Evolutionary conservation across 2,888 invertebrate genomes (phyloP).

Genomic region (Cataglyphis cursor): DNA sequence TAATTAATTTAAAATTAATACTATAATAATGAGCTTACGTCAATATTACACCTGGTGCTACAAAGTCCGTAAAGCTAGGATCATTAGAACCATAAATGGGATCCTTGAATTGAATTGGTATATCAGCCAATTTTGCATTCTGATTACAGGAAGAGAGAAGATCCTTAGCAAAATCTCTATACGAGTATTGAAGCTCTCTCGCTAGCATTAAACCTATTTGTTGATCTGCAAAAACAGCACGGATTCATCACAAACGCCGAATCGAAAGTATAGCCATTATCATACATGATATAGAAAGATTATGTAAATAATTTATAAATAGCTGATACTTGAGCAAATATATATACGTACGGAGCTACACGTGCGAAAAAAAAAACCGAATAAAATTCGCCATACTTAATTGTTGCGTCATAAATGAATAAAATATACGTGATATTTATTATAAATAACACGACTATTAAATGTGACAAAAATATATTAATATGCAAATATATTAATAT

Average conservation of each 20-base stretch:
- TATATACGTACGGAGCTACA: not conserved
- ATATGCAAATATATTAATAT: not conserved
- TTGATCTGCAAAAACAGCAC: constrained; percentile 89
- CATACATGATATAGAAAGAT: not conserved
- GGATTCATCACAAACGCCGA: not conserved
- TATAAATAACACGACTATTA: not conserved
- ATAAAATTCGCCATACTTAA: not conserved
- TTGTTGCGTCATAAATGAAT: not conserved
- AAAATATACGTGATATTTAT: not conserved
- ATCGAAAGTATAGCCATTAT: not conserved
- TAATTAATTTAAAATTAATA: not conserved
- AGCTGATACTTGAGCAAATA: not conserved
- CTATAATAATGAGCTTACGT: constrained; percentile 89
- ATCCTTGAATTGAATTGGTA: constrained; percentile 95
- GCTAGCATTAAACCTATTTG: constrained; percentile 97
- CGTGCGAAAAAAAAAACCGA: not conserved
- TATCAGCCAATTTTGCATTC: constrained; percentile 95
- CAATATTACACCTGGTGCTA: constrained; percentile 97
- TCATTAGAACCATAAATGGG: constrained; percentile 96
- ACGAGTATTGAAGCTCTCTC: constrained; percentile 94
- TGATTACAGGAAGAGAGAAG: constrained; percentile 91
- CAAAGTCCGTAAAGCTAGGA: constrained; percentile 98
- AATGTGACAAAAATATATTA: not conserved
- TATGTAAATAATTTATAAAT: not conserved
- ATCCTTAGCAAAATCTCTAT: constrained; percentile 93